Evolutionary conservation across 2,113 vertebrate species (phyloP), one percentile per base, ranked within the genome.

Genomic region (Astatoreochromis straeleni): DNA sequence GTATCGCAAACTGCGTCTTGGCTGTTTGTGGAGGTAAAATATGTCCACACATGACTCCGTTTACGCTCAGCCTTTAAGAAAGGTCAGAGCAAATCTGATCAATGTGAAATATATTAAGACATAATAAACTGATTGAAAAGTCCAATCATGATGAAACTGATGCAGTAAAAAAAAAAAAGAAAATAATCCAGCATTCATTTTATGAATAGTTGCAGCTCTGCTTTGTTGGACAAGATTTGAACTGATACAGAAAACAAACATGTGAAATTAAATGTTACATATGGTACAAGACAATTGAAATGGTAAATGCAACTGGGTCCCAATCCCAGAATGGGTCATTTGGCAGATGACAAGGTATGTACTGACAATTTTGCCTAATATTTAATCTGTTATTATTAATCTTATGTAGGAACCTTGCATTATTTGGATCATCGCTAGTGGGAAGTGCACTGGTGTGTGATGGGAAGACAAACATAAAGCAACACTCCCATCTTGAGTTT

Each of bases 401-500:
- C 16, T 26, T 12, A 12, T 29, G 9, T 49, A 31, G 70, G 42
- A 12, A 49, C 14, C 5, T 14, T 54, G 1, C 4, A 33, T 79
- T 9, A 13, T 26, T 12, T 38, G 7, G 33, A 68, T 81, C 33
- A 65, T 2, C 7, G 0, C 33, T 84, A 2, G 7, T 4, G 33
- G 29, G 6, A 60, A 9, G 6, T 11, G 24, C 13, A 17, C 7
- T 29, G n/a, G 16, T n/a, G 16, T 16, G 53, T 40, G 24, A 11
- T 17, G 49, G 31, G 6, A 45, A 24, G 14, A 38, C 53, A 84
- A 87, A 85, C 21, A 21, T 8, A 65, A 78, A 40, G 31, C 88
- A 89, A 93, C 83, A 92, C 81, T 80, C 9, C 92, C 92, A 87
- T 68, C 92, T 93, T 53, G 78, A 88, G 90, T 88, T 58, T 40